Evolutionary conservation across 2,797 vertebrate genomes (phyloP).

Genomic region (Pterois miles): DNA sequence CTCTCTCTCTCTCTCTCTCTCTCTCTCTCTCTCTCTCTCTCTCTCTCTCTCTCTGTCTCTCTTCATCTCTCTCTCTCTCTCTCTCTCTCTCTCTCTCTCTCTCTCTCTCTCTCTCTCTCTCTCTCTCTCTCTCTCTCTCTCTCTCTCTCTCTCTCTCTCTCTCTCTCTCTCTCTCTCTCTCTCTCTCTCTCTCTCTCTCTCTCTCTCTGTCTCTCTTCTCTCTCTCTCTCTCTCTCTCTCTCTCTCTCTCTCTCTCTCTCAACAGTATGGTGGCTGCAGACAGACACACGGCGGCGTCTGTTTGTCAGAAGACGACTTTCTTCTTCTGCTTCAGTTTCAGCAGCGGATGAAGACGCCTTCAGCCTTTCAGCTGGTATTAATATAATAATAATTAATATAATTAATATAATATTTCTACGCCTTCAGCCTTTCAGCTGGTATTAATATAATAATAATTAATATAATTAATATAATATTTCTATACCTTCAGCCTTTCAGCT

Average conservation of each 20-base stretch:
- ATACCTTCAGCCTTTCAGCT: no score
- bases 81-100: neutral
- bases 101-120: neutral
- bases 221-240: neutral
- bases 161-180: neutral
- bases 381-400: neutral
- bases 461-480: no score
- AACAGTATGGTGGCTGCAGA: constrained; percentile 81
- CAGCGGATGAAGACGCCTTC: constrained; percentile 84
- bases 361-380: constrained; percentile 85
- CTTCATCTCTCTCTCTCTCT: neutral
- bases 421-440: no score
- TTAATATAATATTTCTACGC: no score
- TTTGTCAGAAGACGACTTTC: constrained; percentile 84
- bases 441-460: no score
- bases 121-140: neutral
- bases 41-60: neutral
- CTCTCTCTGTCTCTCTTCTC: neutral
- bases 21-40: no score
- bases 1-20: no score
- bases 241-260: neutral
- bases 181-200: neutral
- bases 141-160: neutral
- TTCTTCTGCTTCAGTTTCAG: constrained; percentile 85
- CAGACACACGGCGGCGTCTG: constrained; percentile 74